Percentiles rank a stretch among this genome's conserved stretches.
Evolutionary conservation across 2,797 vertebrate genomes (phyloP).

Genomic region (Glossophaga mutica): DNA sequence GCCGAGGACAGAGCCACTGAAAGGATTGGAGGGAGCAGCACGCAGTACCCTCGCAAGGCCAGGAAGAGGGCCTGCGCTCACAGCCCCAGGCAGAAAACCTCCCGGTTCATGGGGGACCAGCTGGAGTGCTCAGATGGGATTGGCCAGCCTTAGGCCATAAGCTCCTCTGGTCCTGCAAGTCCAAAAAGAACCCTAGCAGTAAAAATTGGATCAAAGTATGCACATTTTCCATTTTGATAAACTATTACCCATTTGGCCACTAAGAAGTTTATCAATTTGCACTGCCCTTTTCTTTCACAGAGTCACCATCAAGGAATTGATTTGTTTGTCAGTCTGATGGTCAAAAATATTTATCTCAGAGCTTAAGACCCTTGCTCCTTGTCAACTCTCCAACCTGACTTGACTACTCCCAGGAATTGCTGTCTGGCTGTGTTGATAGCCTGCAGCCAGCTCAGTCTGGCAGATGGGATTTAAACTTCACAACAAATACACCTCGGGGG

Average conservation of each 20-base stretch:
- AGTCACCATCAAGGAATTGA: not conserved
- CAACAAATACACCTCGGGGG: accelerated
- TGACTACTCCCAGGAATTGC: not conserved
- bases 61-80: not conserved
- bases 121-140: not conserved
- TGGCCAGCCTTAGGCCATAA: not conserved
- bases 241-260: not conserved
- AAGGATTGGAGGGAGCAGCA: not conserved
- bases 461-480: not conserved
- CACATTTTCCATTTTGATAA: not conserved
- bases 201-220: not conserved
- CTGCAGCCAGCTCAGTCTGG: not conserved
- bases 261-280: not conserved
- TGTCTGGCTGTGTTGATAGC: accelerated
- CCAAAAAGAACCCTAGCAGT: not conserved
- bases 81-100: not conserved
- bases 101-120: no score
- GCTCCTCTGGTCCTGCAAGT: not conserved
- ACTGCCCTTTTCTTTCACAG: not conserved
- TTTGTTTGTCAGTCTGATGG: not conserved
- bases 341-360: not conserved
- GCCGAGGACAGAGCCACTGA: not conserved
- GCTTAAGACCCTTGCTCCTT: not conserved
- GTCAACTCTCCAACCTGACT: not conserved
- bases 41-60: accelerated